These are phyloP conservation scores for Vannuccia rotundouncinata DNA, from an alignment of 2,888 invertebrate species.

Conservation along the genomic window DNA sequence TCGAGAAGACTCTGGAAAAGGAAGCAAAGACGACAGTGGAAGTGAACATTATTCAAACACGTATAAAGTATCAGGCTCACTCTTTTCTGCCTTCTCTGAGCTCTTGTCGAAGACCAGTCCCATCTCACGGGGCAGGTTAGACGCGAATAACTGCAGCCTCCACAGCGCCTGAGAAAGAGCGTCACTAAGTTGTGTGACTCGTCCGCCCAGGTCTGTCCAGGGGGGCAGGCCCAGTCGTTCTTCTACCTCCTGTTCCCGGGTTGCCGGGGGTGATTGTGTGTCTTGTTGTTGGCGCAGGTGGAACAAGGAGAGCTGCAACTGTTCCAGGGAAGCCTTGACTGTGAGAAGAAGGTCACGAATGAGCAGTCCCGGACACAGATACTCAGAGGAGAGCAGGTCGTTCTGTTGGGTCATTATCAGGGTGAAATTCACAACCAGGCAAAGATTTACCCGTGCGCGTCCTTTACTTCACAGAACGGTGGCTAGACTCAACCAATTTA, in stretches of 20 bases:
- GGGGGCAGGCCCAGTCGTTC: too few relatives aligned
- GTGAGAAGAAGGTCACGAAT: background rate
- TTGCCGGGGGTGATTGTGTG: too few relatives aligned
- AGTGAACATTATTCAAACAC: too few relatives aligned
- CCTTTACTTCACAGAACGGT: too few relatives aligned
- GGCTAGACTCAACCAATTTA: background rate
- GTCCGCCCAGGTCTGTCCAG: too few relatives aligned
- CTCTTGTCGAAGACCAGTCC: too few relatives aligned
- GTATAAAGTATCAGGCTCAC: too few relatives aligned
- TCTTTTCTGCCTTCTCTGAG: too few relatives aligned
- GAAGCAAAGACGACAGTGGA: too few relatives aligned
- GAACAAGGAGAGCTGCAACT: background rate
- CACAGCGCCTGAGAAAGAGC: background rate
- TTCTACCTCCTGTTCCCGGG: too few relatives aligned
- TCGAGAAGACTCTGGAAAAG: too few relatives aligned
- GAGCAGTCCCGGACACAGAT: background rate
- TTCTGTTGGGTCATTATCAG: background rate
- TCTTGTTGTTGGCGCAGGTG: background rate
- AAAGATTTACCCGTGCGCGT: background rate
- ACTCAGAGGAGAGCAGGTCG: background rate
- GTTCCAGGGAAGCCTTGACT: background rate
- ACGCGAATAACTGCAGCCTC: background rate
- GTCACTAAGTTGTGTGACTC: background rate
- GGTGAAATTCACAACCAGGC: background rate
- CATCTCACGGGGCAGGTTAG: background rate